Conservation (phyloP, 2,113 vertebrate species). For the Calypte anna region DNA sequence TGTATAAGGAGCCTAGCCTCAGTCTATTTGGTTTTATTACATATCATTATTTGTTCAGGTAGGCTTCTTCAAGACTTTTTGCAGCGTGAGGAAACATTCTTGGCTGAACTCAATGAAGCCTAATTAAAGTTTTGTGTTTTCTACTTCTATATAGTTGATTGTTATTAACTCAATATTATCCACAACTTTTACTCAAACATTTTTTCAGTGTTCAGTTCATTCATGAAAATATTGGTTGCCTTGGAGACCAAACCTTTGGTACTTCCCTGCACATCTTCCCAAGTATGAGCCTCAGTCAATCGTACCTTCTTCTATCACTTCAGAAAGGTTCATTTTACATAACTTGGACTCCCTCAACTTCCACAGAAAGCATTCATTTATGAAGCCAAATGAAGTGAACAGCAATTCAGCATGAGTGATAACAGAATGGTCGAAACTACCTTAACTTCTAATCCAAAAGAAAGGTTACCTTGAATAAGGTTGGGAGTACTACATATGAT, state of each 20-base stretch:
- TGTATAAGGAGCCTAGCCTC: neutral
- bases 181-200: neutral
- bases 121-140: neutral
- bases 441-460: neutral
- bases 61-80: neutral
- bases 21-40: neutral
- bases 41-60: fast-evolving
- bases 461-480: neutral
- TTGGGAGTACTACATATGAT: neutral
- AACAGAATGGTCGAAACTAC: neutral
- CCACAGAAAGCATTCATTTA: neutral
- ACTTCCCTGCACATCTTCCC: neutral
- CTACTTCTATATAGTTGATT: neutral
- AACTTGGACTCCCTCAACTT: neutral
- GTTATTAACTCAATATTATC: neutral
- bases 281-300: neutral
- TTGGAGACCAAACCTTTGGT: neutral
- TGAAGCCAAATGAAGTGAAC: neutral
- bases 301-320: neutral
- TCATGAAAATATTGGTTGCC: neutral
- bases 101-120: no score
- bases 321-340: neutral
- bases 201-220: neutral
- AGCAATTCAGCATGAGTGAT: neutral
- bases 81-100: neutral